A percentile compares a stretch with the other conserved stretches of the same genome.
Conservation (phyloP, 1,140 invertebrate species). For the Mesaphorura yosii region DNA sequence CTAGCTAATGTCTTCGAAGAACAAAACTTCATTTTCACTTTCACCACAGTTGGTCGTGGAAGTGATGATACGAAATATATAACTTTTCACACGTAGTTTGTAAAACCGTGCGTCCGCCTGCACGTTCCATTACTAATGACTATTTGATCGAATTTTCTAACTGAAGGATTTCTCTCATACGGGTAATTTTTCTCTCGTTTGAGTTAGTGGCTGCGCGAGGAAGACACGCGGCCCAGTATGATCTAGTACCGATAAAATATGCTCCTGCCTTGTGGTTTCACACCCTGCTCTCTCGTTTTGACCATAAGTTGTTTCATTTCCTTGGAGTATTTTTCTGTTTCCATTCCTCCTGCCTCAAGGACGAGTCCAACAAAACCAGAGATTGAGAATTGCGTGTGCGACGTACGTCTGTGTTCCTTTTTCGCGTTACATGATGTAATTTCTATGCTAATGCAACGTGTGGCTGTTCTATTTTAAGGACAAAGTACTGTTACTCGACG, state of each 20-base stretch:
- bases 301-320: neutral
- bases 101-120: no score
- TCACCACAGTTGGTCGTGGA: no score
- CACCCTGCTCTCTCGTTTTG: neutral
- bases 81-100: no score
- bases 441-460: slow-evolving; percentile 32
- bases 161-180: slow-evolving; percentile 8
- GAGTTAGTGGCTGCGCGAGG: neutral
- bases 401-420: no score
- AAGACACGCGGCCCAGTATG: neutral
- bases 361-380: neutral
- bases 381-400: no score
- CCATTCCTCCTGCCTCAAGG: no score
- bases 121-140: no score
- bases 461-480: slow-evolving; percentile 13
- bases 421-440: slow-evolving; percentile 29
- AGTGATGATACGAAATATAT: no score
- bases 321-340: neutral
- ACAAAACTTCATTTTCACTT: no score
- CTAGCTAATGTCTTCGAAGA: no score
- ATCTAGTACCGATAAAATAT: neutral
- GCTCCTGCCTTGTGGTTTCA: neutral
- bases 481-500: neutral
- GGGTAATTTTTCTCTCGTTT: slow-evolving; percentile 29
- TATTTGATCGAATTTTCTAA: slow-evolving; percentile 23